Base-by-base conservation (phyloP, 2,888 invertebrate genomes). In the Habrosyne pyritoides region DNA sequence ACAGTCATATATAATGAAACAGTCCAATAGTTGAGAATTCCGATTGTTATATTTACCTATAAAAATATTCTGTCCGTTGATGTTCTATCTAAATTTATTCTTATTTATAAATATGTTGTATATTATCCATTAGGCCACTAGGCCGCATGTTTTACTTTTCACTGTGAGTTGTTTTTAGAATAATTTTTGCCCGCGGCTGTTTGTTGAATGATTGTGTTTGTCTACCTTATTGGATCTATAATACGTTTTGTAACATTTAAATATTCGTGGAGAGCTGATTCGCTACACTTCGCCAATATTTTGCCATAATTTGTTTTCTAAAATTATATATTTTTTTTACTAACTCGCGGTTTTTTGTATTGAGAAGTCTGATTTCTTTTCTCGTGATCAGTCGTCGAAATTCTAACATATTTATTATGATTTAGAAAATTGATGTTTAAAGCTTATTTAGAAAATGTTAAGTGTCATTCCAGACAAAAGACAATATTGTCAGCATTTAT, bases 381-480 rank as follows among this genome's bases (percentile, higher is more conserved):
- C 73, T 76, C 71, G 75, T 62, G 66, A 74, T 81, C 83, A 71
- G 77, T 78, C 79, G 69, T 79, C 79, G 70, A 87, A 85, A 86
- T 86, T 87, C 71, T 85, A 86, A 85, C 77, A 74, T 83, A 80
- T 81, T 82, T 84, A 81, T n/a, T 81, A 63, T 66, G 72, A 70
- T 78, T 79, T 79, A 79, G 71, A 73, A 71, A 73, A 75, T 69
- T 69, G 69, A 70, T 71, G 78, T 75, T 82, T 75, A 75, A 78
- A 84, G 81, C 69, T 79, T 28, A 63, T 73, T 64, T 77, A 77
- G 73, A 74, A 75, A 77, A 67, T 77, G 81, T 77, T 80, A 80
- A 86, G 89, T 89, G 88, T 92, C 91, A 92, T 92, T 92, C 91
- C 91, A 91, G 88, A 88, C 87, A 91, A 92, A 91, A 92, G 91